phyloP scores from a whole-genome alignment of 2,888 invertebrate genomes.

The Tyria jacobaeae region DNA sequence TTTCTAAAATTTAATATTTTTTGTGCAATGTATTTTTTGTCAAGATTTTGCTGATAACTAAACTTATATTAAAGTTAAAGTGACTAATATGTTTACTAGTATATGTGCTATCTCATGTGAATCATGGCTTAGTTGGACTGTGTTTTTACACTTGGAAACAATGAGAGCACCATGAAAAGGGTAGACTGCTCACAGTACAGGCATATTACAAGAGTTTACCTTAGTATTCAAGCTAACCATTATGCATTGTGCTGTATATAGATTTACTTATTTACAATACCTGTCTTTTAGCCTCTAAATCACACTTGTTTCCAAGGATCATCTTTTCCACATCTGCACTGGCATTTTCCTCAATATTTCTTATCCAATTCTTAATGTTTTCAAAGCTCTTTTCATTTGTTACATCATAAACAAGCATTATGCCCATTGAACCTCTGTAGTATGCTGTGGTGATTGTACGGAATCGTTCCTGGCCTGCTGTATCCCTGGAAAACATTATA shows the following conservation, averaged over 20 bases:
- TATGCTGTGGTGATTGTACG: conserved; percentile 99
- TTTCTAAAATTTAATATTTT: too few relatives aligned
- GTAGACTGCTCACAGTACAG: too few relatives aligned
- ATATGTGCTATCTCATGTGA: not conserved
- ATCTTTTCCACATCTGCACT: conserved; percentile 99
- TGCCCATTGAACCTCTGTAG: conserved; percentile 99
- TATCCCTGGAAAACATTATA: conserved; percentile 91
- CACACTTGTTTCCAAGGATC: conserved; percentile 99
- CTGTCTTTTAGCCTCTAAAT: conserved; percentile 97
- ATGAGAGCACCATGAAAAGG: too few relatives aligned
- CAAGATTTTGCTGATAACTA: too few relatives aligned
- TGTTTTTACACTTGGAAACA: not conserved
- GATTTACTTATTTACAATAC: conserved; percentile 65
- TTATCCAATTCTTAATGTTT: conserved; percentile 99
- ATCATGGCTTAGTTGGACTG: not conserved
- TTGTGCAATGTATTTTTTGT: not conserved
- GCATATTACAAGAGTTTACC: too few relatives aligned
- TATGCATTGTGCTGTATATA: not conserved
- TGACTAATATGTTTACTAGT: not conserved
- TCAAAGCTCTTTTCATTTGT: conserved; percentile 99
- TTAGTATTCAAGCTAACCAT: not conserved
- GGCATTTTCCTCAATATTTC: conserved; percentile 99
- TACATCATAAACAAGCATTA: conserved; percentile 99
- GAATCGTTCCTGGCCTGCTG: conserved; percentile 99
- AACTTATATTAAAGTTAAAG: too few relatives aligned